Evolutionary conservation across 1,140 invertebrate species (phyloP), one percentile per base, ranked within the genome.

Genomic region (Bradysia coprophila): DNA sequence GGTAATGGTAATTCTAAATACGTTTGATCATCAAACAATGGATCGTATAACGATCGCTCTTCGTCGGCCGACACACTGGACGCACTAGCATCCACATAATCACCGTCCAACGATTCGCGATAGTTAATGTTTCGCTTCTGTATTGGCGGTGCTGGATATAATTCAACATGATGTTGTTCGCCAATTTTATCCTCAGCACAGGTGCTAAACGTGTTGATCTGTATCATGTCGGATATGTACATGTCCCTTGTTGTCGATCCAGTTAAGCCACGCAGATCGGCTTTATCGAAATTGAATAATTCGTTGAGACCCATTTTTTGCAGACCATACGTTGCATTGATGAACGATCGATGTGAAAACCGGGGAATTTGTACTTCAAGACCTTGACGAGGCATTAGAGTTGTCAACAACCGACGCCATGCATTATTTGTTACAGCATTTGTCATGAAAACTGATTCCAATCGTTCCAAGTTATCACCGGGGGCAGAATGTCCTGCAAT

Each of bases 301-400:
- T 82, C 80, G 45, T 77, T 74, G 3, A 89, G 63, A 0, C 83
- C 83, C 79, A 89, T 83, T 44, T 74, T 67, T 49, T 76, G 75
- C 23, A 88, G 61, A 2, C 81, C 76, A 2, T 71, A 66, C 0
- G 82, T 80, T 1, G 81, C 70, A 50, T 89, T 88, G 2, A 87
- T 70, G 0, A 83, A 69, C 0, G 82, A 85, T 38, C 78, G 67
- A 47, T 88, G 85, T 24, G 78, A 81, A 53, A 87, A 86, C 47
- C 82, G 71, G 0, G 85, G 85, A 33, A 89, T 69, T 53, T 87
- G 82, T 3, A 86, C 61, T 57, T 87, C 82, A 33, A 87, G 62
- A 0, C 78, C 76, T 4, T 73, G 68, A 1, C 81, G 64, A 21
- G 78, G 78, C 45, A 82, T 70, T 2, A 86, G 57, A 1, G 77